A percentile compares a stretch with the other conserved stretches of the same genome.
Evolutionary conservation across 2,113 vertebrate genomes (phyloP).

Genomic region (Glaucidium brasilianum): DNA sequence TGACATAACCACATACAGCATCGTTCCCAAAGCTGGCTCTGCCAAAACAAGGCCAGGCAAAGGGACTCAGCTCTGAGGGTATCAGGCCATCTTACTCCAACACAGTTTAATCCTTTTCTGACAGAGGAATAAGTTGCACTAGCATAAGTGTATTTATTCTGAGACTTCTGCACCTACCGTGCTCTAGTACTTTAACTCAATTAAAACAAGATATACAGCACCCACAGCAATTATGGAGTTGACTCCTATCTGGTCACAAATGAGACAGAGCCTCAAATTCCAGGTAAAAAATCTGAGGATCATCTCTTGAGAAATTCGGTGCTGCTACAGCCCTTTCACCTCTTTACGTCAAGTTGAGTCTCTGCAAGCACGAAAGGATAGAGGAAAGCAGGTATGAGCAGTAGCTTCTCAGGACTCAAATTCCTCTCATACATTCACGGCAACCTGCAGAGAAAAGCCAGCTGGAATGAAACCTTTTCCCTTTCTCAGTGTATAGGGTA

Average conservation of each 20-base stretch:
- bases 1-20: accelerated
- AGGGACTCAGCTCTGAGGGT: neutral
- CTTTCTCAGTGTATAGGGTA: neutral
- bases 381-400: neutral
- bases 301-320: neutral
- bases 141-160: neutral
- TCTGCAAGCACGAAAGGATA: neutral
- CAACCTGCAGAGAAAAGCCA: neutral
- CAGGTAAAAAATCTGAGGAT: neutral
- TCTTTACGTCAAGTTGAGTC: neutral
- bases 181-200: neutral
- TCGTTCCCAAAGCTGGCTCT: neutral
- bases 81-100: neutral
- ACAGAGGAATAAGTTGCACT: neutral
- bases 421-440: neutral
- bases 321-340: neutral
- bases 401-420: neutral
- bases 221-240: neutral
- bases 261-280: neutral
- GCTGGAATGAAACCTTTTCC: neutral
- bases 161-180: neutral
- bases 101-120: neutral
- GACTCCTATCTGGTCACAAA: neutral
- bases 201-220: neutral
- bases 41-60: neutral